A percentile compares a stretch with the other conserved stretches of the same genome.
Evolutionary conservation across 2,113 vertebrate genomes (phyloP).

Genomic region (Neolamprologus variostigma): DNA sequence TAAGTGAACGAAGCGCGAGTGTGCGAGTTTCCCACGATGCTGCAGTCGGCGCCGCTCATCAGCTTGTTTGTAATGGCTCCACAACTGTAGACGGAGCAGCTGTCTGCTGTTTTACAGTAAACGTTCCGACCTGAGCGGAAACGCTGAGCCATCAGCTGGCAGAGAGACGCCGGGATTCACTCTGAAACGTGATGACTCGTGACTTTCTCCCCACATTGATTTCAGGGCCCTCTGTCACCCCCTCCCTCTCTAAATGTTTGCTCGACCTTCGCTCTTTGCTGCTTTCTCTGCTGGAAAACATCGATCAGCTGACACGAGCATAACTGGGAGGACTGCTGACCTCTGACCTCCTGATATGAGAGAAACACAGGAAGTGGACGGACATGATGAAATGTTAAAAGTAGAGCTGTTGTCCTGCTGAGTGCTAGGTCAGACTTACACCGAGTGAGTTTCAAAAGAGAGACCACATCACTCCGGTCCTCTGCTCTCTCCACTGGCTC

Average conservation of each 20-base stretch:
- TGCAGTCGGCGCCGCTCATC: background rate
- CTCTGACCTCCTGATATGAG: background rate
- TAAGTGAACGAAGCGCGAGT: background rate
- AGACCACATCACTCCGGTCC: too few relatives aligned
- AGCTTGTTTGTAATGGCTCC: background rate
- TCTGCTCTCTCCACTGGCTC: too few relatives aligned
- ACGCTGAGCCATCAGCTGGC: conserved; percentile 5
- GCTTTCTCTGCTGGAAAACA: background rate
- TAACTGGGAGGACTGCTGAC: background rate
- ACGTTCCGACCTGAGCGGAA: background rate
- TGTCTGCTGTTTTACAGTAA: background rate
- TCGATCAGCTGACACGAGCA: background rate
- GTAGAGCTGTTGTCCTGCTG: background rate
- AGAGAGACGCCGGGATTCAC: background rate
- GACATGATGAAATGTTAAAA: background rate
- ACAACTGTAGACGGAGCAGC: background rate
- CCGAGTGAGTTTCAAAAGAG: background rate
- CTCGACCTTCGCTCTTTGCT: background rate
- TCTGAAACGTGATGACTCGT: background rate
- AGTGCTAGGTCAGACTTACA: background rate
- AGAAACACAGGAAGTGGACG: fast-evolving
- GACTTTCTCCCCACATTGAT: background rate
- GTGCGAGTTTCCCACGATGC: background rate
- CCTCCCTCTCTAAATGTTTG: background rate
- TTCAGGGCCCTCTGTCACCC: background rate